A percentile compares a stretch with the other conserved stretches of the same genome.
Evolutionary conservation across 2,797 vertebrate species (phyloP).

Genomic region (Melanotaenia pygmaea): DNA sequence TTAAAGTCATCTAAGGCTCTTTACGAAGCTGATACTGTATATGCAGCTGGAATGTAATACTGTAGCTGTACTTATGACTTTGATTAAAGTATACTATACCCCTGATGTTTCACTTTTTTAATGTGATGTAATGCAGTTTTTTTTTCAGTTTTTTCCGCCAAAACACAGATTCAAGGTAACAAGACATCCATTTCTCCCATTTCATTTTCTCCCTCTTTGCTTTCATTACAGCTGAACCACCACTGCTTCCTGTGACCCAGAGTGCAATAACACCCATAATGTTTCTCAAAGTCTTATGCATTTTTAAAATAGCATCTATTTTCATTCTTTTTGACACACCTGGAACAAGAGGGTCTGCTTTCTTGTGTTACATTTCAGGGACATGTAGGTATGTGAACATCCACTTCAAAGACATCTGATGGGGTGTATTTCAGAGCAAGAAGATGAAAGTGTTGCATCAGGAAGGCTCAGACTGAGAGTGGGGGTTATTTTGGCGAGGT

Average conservation of each 20-base stretch:
- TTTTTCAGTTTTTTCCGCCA: conserved; percentile 2
- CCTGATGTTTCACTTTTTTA: neutral
- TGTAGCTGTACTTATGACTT: neutral
- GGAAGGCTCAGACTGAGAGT: conserved; percentile 54
- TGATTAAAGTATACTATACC: neutral
- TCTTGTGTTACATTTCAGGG: conserved; percentile 60
- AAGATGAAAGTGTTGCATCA: conserved; percentile 80
- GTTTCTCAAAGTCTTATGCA: conserved; percentile 33
- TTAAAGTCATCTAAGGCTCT: neutral
- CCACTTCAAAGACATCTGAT: conserved; percentile 78
- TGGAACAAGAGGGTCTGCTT: conserved; percentile 69
- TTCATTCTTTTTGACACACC: conserved; percentile 65
- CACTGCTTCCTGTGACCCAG: conserved; percentile 57
- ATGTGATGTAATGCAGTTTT: neutral
- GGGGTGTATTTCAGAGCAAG: conserved; percentile 69
- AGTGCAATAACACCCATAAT: conserved; percentile 70
- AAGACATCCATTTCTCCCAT: conserved; percentile 23
- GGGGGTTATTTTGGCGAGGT: conserved; percentile 51
- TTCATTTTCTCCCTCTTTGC: conserved; percentile 27
- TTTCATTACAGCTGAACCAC: conserved; percentile 42
- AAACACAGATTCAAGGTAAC: conserved; percentile 32
- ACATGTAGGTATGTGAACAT: conserved; percentile 65
- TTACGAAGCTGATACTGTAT: neutral
- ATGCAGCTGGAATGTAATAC: neutral
- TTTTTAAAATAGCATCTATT: conserved; percentile 50